Conservation (phyloP, 2,113 vertebrate species). For the Callopanchax toddi region DNA sequence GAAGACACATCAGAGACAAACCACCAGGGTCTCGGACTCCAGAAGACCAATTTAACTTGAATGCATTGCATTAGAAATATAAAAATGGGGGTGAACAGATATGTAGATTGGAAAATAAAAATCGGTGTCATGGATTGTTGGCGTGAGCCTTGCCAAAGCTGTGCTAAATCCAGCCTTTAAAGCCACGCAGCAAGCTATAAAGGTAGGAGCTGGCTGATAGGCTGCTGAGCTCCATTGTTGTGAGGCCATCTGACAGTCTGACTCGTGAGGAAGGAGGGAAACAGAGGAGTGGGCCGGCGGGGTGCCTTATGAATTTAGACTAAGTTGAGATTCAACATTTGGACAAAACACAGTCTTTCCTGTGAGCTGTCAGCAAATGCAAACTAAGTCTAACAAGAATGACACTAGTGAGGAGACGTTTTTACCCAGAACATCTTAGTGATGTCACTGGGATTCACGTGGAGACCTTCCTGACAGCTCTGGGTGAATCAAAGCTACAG, state of each 20-base stretch:
- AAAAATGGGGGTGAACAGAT: conserved; percentile 60
- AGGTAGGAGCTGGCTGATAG: conserved; percentile 70
- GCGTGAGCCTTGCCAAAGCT: conserved; percentile 71
- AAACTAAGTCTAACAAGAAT: conserved; percentile 57
- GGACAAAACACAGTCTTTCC: conserved; percentile 55
- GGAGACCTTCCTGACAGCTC: conserved; percentile 40
- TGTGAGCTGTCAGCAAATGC: conserved; percentile 73
- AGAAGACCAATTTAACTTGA: conserved; percentile 50
- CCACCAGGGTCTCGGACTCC: conserved; percentile 45
- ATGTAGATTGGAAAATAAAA: conserved; percentile 52
- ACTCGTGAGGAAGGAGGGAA: conserved; percentile 58
- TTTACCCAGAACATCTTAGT: conserved; percentile 50
- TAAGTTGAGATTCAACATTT: conserved; percentile 74
- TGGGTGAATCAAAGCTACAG: conserved; percentile 6
- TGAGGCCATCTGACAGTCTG: conserved; percentile 76
- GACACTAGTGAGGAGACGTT: conserved; percentile 37
- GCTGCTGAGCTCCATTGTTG: conserved; percentile 72
- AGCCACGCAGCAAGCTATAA: conserved; percentile 68
- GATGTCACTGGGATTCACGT: conserved; percentile 47
- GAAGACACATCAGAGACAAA: conserved; percentile 55
- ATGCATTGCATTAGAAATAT: conserved; percentile 60
- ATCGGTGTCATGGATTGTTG: conserved; percentile 60
- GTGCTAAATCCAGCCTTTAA: conserved; percentile 76
- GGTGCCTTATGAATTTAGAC: conserved; percentile 81
- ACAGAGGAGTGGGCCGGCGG: conserved; percentile 65